These are phyloP conservation scores for Antechinus flavipes DNA, from an alignment of 2,113 vertebrate species.

Conservation along the genomic window DNA sequence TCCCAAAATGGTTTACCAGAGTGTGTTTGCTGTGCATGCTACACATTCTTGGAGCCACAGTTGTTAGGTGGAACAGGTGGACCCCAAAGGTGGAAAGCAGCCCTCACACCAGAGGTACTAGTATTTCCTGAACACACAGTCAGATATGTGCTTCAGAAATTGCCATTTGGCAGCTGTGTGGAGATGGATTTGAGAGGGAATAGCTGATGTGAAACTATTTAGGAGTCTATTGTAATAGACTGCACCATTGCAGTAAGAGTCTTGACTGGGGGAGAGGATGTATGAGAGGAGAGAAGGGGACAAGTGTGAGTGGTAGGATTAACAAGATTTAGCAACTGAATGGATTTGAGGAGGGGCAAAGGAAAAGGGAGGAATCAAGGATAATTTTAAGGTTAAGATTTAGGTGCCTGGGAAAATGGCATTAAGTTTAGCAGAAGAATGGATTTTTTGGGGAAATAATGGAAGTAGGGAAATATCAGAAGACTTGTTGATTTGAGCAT, in stretches of 20 bases:
- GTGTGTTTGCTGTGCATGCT: too few species aligned
- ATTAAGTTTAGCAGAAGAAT: too few species aligned
- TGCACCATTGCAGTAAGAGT: not conserved
- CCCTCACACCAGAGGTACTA: too few species aligned
- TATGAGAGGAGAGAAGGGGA: not conserved
- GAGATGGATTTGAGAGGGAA: not conserved
- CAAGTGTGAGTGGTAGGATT: not conserved
- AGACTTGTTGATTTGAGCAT: too few species aligned
- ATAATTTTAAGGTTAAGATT: not conserved
- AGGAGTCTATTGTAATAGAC: not conserved
- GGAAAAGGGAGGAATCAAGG: not conserved
- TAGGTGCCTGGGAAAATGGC: too few species aligned
- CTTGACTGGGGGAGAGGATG: not conserved
- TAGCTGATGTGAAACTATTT: not conserved
- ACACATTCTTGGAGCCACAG: too few species aligned
- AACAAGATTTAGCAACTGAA: not conserved
- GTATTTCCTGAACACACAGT: not conserved
- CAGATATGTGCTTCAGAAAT: not conserved
- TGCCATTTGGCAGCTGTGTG: not conserved
- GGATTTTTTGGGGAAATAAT: too few species aligned
- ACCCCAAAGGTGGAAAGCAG: too few species aligned
- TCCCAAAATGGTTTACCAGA: too few species aligned
- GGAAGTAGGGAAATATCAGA: too few species aligned
- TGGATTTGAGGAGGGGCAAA: not conserved
- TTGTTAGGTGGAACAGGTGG: too few species aligned